These are phyloP conservation scores for Sinhomidia bicolor DNA, from an alignment of 2,888 invertebrate species.

Conservation along the genomic window DNA sequence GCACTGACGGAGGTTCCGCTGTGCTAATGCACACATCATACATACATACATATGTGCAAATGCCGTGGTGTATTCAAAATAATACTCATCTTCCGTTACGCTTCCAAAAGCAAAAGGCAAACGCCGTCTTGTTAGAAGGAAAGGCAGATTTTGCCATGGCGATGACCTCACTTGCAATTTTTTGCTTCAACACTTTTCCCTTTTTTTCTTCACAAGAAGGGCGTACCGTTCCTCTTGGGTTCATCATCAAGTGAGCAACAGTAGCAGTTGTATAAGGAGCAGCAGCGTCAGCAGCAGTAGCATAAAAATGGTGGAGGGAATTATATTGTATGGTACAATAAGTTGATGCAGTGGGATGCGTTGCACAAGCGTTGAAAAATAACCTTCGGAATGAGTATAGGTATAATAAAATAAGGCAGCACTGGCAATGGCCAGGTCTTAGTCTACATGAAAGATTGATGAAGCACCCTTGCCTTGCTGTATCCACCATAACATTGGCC, in stretches of 20 bases:
- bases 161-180: slow-evolving; percentile 36
- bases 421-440: not conserved
- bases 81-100: slow-evolving; percentile 15
- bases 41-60: not conserved
- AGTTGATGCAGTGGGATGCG: slow-evolving; percentile 6
- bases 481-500: slow-evolving; percentile 26
- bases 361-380: not conserved
- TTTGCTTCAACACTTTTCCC: slow-evolving; percentile 39
- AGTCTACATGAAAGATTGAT: not conserved
- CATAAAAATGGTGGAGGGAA: not conserved
- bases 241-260: not conserved
- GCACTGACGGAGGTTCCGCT: not conserved
- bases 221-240: not conserved
- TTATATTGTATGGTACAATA: not conserved
- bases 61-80: not conserved
- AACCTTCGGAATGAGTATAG: slow-evolving; percentile 33
- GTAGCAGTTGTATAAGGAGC: not conserved
- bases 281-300: not conserved
- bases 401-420: slow-evolving; percentile 31
- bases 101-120: slow-evolving; percentile 26
- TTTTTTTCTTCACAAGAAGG: not conserved
- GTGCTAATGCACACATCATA: no score
- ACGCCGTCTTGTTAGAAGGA: not conserved
- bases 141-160: slow-evolving; percentile 20
- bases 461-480: slow-evolving; percentile 29